Conservation (phyloP, 2,797 vertebrate genomes). For the Monodelphis domestica region DNA sequence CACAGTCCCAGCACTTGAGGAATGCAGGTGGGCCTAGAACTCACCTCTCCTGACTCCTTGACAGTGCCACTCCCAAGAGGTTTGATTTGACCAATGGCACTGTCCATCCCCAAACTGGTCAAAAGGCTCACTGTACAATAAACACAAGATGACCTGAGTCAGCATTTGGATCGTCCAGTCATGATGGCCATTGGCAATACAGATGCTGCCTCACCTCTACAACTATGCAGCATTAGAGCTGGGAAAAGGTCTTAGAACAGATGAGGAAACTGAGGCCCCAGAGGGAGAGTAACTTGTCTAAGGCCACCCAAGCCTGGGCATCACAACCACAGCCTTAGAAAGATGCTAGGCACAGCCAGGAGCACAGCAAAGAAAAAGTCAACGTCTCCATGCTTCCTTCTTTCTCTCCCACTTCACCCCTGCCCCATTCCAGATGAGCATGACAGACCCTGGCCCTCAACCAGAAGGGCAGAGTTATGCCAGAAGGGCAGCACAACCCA, state of each 20-base stretch:
- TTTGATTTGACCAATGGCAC: not conserved
- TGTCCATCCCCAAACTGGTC: too few species aligned
- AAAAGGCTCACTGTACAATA: too few species aligned
- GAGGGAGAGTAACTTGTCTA: too few species aligned
- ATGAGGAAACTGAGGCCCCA: not conserved
- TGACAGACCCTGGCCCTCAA: too few species aligned
- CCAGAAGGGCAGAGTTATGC: too few species aligned
- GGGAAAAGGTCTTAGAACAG: not conserved
- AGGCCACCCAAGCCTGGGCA: too few species aligned
- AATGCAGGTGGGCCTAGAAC: too few species aligned
- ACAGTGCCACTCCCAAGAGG: not conserved
- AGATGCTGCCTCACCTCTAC: not conserved
- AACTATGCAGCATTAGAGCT: not conserved
- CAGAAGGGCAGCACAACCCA: not conserved
- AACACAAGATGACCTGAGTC: not conserved
- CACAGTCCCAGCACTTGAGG: too few species aligned
- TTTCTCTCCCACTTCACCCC: rapidly evolving
- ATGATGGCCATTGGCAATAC: too few species aligned
- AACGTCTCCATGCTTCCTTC: not conserved
- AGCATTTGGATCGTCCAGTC: too few species aligned
- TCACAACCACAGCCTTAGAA: too few species aligned
- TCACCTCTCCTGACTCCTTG: not conserved
- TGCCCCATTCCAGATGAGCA: not conserved
- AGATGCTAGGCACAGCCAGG: too few species aligned
- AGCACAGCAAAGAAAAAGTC: not conserved